Base-by-base conservation (phyloP, 2,797 vertebrate species). In the Pantherophis alleghaniensis region DNA sequence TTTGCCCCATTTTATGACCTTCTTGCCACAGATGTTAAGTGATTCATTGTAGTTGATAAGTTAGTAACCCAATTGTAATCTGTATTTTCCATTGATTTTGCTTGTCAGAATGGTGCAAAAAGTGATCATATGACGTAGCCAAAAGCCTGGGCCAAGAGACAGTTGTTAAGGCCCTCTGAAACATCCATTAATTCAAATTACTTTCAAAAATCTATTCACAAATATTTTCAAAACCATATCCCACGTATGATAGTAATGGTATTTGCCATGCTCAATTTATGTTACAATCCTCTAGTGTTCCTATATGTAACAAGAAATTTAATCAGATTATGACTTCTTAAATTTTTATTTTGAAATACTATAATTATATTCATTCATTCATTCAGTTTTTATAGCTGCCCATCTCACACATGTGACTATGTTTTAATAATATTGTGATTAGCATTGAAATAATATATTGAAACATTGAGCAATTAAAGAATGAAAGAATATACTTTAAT, bases 281-380 rank as follows among this genome's bases (percentile, higher is more conserved):
- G 90, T 94, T 91, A 37, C 16, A 53, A 24, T 89, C 74, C 0
- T 89, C 18, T 6, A 59, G 1, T 26, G 42, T 22, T 66, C 10
- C 24, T 37, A 79, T 56, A n/a, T 53, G 51, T 74, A 93, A 91
- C 1, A 90, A 93, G 0, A n/a, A 26, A 94, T 95, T 89, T 7
- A 56, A 93, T 95, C 59, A 57, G 94, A 91, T 51, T 10, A 87
- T 63, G 94, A 83, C 28, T 57, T 74, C 7, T 51, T 93, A 95
- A 92, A 91, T 90, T 92, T 37, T 53, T 89, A 61, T 94, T 91
- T 92, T 94, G 60, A 47, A 93, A 69, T 37, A 59, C 56, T 7
- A 13, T 24, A 11, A 90, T 87, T 51, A n/a, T 93, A 69, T 0
- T 66, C 63, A 74, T 74, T 74, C 14, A 74, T 32, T 37, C 69